Evolutionary conservation across 2,888 invertebrate species (phyloP).

Genomic region (Cheilosia soror): DNA sequence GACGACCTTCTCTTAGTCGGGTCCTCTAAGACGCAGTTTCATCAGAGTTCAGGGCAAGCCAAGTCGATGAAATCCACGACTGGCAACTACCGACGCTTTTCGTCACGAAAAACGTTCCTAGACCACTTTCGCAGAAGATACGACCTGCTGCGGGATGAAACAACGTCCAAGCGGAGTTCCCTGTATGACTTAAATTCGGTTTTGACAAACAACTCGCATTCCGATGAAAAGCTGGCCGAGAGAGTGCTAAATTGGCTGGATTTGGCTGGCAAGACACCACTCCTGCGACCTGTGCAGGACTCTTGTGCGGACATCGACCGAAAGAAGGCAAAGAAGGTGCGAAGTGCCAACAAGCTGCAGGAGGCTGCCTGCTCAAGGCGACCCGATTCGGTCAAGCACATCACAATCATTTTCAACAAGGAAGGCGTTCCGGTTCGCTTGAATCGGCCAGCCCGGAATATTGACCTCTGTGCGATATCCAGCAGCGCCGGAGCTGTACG

Average conservation of each 20-base stretch:
- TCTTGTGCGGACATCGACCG: not conserved
- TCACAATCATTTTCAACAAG: slow-evolving; percentile 82
- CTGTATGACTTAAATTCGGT: slow-evolving; percentile 78
- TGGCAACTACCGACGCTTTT: slow-evolving; percentile 35
- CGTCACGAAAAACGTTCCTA: slow-evolving; percentile 74
- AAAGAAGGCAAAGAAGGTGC: slow-evolving; percentile 19
- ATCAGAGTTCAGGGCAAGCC: slow-evolving; percentile 6
- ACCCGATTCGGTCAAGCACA: slow-evolving; percentile 80
- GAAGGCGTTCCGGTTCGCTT: slow-evolving; percentile 82
- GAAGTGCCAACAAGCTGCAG: slow-evolving; percentile 11
- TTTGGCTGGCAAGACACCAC: slow-evolving; percentile 86
- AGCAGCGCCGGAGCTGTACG: slow-evolving; percentile 79
- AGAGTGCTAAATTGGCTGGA: slow-evolving; percentile 92
- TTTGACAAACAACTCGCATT: slow-evolving; percentile 76
- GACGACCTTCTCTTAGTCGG: slow-evolving; percentile 72
- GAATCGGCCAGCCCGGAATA: slow-evolving; percentile 81
- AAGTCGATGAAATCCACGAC: slow-evolving; percentile 45
- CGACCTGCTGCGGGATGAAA: slow-evolving; percentile 73
- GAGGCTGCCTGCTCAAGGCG: slow-evolving; percentile 71
- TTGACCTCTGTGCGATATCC: slow-evolving; percentile 80
- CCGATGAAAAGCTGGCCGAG: slow-evolving; percentile 86
- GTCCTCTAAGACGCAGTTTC: slow-evolving; percentile 73
- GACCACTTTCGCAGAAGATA: slow-evolving; percentile 71
- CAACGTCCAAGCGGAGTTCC: slow-evolving; percentile 79
- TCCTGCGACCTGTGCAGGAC: slow-evolving; percentile 31